Evolutionary conservation across 2,797 vertebrate species (phyloP).

Genomic region (Okamejei kenojei): DNA sequence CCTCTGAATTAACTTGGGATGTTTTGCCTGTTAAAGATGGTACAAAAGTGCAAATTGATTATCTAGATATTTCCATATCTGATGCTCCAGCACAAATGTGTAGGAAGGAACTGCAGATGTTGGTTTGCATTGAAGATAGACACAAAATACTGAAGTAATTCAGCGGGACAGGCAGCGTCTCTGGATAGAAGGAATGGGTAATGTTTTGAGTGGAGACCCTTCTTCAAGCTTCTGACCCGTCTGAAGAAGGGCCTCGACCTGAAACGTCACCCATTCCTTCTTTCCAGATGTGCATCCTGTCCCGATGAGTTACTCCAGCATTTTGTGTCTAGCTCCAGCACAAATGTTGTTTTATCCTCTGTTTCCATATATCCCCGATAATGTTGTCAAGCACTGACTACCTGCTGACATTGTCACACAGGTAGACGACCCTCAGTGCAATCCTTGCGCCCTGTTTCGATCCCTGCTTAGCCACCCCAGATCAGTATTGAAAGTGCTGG

Average conservation of each 20-base stretch:
- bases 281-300: too few species aligned
- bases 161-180: too few species aligned
- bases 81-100: conserved; percentile 38
- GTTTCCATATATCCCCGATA: neutral
- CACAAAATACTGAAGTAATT: too few species aligned
- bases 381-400: neutral
- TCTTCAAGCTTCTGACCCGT: too few species aligned
- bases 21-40: neutral
- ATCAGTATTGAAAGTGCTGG: neutral
- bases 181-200: too few species aligned
- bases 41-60: neutral
- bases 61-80: neutral
- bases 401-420: neutral
- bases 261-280: too few species aligned
- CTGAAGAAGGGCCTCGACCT: too few species aligned
- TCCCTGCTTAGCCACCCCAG: neutral
- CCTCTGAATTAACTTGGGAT: neutral
- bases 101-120: too few species aligned
- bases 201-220: too few species aligned
- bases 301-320: too few species aligned
- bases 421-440: neutral
- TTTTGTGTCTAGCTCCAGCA: conserved; percentile 22
- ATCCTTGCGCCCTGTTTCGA: neutral
- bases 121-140: too few species aligned
- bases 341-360: conserved; percentile 40